These are phyloP conservation scores for Novumbra hubbsi DNA, from an alignment of 2,797 vertebrate genomes.

Conservation along the genomic window DNA sequence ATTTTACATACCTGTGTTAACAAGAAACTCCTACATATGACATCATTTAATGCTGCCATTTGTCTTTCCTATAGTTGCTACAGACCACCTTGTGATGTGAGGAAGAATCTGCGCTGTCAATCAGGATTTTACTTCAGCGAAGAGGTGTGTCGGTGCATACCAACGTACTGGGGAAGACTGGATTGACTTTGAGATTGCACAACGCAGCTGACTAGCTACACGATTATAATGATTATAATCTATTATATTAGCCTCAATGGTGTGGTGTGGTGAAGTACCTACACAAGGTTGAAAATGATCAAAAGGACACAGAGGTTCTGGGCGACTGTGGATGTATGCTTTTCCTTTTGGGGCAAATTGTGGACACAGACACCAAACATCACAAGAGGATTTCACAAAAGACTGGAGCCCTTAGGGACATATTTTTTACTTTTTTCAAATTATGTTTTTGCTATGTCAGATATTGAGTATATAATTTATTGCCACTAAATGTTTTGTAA, in stretches of 20 bases:
- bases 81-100: slow-evolving; percentile 83
- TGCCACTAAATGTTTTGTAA: slow-evolving; percentile 90
- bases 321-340: slow-evolving; percentile 15
- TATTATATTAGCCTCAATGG: not conserved
- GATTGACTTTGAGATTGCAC: slow-evolving; percentile 62
- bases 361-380: slow-evolving; percentile 33
- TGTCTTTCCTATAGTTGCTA: slow-evolving; percentile 77
- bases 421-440: slow-evolving; percentile 56
- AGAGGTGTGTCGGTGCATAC: slow-evolving; percentile 92
- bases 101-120: slow-evolving; percentile 79
- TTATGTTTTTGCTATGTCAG: slow-evolving; percentile 81
- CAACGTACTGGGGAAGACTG: slow-evolving; percentile 89
- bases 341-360: slow-evolving; percentile 10
- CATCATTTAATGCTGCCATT: not conserved
- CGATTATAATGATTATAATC: not conserved
- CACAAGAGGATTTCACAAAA: slow-evolving; percentile 27
- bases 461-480: slow-evolving; percentile 99
- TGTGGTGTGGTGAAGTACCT: not conserved
- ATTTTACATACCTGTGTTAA: not conserved
- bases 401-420: slow-evolving; percentile 53
- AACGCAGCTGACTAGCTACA: not conserved
- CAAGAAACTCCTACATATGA: not conserved
- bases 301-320: slow-evolving; percentile 3
- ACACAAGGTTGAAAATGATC: slow-evolving; percentile 13
- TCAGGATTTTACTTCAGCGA: slow-evolving; percentile 87